phyloP scores from a whole-genome alignment of 2,888 invertebrate genomes.

The Mantis religiosa region DNA sequence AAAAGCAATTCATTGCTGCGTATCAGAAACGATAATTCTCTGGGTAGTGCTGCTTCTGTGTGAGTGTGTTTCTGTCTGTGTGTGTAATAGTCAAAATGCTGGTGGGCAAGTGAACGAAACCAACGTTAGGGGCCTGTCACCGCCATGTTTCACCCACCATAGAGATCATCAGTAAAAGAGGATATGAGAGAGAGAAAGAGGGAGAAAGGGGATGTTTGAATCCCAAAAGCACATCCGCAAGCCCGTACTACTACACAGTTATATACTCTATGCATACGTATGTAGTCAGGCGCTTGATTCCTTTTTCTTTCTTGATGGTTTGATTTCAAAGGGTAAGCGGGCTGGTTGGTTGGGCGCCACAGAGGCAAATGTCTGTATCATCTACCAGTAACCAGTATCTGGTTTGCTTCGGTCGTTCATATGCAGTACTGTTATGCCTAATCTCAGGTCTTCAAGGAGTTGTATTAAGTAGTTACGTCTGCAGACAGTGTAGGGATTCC shows the following conservation, averaged over 20 bases:
- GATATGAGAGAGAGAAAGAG: not conserved
- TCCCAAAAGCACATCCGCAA: slow-evolving; percentile 6
- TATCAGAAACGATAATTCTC: slow-evolving; percentile 3
- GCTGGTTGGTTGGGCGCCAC: not conserved
- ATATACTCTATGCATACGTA: not conserved
- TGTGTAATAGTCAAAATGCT: slow-evolving; percentile 10
- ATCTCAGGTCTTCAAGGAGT: not conserved
- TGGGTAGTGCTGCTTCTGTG: not conserved
- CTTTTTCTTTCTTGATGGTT: slow-evolving; percentile 25
- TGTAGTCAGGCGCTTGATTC: slow-evolving; percentile 12
- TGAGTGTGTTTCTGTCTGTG: not conserved
- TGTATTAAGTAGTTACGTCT: too few species aligned
- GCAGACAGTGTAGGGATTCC: too few species aligned
- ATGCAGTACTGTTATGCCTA: not conserved
- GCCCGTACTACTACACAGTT: slow-evolving; percentile 6
- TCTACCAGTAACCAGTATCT: slow-evolving; percentile 14
- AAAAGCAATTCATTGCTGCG: slow-evolving; percentile 2
- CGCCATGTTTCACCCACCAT: slow-evolving; percentile 2
- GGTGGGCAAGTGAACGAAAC: slow-evolving; percentile 10
- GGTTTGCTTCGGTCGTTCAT: not conserved
- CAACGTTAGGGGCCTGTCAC: slow-evolving; percentile 1
- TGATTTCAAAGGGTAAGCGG: slow-evolving; percentile 29
- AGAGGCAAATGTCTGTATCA: not conserved
- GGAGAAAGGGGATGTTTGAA: not conserved
- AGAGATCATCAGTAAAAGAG: slow-evolving; percentile 12